phyloP scores from a whole-genome alignment of 2,797 vertebrate genomes.

The Danio aesculapii region DNA sequence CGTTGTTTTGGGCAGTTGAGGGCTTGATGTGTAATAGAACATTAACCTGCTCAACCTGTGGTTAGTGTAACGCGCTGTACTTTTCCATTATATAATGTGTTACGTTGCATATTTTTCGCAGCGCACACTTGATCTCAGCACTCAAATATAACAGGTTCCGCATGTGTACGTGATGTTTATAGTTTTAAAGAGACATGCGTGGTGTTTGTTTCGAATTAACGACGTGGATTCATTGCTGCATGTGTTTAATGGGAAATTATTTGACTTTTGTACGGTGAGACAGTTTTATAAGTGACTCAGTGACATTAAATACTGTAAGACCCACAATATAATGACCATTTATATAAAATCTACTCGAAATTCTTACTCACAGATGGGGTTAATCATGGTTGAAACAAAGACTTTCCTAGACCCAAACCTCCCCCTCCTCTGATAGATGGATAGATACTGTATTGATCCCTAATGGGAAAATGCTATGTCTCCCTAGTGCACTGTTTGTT shows the following conservation, averaged over 20 bases:
- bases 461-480: slow-evolving; percentile 24
- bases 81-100: slow-evolving; percentile 60
- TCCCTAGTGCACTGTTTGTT: slow-evolving; percentile 2
- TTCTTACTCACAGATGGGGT: slow-evolving; percentile 1
- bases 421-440: slow-evolving; percentile 2
- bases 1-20: background rate
- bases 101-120: slow-evolving; percentile 50
- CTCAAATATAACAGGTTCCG: slow-evolving; percentile 26
- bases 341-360: background rate
- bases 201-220: background rate
- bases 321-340: background rate
- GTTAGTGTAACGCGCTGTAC: slow-evolving; percentile 54
- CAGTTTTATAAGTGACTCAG: background rate
- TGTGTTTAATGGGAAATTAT: background rate
- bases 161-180: slow-evolving; percentile 33
- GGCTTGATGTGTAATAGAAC: slow-evolving; percentile 32
- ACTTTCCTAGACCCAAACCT: slow-evolving; percentile 2
- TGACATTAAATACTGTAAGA: background rate
- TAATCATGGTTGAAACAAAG: slow-evolving; percentile 40
- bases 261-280: background rate
- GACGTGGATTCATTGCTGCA: background rate
- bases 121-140: slow-evolving; percentile 29
- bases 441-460: slow-evolving; percentile 40
- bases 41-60: slow-evolving; percentile 54
- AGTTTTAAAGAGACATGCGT: background rate